Evolutionary conservation across 2,797 vertebrate species (phyloP).

Genomic region (Momotus momota): DNA sequence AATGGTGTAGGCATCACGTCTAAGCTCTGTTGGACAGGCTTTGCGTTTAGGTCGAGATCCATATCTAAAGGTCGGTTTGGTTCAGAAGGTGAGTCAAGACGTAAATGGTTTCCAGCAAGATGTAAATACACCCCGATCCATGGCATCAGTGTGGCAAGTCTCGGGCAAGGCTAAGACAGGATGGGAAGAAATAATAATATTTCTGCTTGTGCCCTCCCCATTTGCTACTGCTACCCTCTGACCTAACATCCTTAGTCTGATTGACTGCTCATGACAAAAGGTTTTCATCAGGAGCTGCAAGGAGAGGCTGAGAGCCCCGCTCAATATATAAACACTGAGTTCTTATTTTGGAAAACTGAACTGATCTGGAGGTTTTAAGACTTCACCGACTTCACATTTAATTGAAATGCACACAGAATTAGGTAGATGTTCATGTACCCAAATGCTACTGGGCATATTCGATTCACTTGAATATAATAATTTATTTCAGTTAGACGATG

Average conservation of each 20-base stretch:
- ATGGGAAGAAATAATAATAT: background rate
- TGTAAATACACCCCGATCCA: background rate
- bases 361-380: constrained; percentile 11
- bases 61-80: background rate
- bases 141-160: fast-evolving
- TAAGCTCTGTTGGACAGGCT: background rate
- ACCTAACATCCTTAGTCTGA: background rate
- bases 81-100: background rate
- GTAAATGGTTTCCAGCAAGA: background rate
- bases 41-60: background rate
- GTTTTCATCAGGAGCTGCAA: background rate
- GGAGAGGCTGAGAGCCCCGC: background rate
- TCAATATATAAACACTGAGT: background rate
- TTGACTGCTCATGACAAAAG: background rate
- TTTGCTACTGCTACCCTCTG: background rate
- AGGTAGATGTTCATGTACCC: background rate
- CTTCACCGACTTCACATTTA: background rate
- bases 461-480: background rate
- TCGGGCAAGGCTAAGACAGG: background rate
- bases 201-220: background rate
- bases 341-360: background rate
- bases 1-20: background rate
- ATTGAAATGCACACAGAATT: constrained; percentile 18
- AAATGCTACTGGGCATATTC: background rate
- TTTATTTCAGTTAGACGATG: constrained; percentile 2